phyloP scores from a whole-genome alignment of 1,140 invertebrate genomes.

The Bradysia coprophila region DNA sequence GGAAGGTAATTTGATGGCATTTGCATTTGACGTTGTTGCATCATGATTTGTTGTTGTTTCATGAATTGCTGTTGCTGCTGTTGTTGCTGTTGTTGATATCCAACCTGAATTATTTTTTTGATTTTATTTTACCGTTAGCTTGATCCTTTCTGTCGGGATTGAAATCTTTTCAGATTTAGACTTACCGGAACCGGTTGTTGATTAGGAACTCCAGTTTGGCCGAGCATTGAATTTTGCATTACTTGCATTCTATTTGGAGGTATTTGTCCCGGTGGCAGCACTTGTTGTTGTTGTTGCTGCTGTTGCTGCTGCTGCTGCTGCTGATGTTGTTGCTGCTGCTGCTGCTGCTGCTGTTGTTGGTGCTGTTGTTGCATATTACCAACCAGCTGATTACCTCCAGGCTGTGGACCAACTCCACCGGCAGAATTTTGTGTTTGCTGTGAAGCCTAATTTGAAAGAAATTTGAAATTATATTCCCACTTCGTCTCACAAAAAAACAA shows the following conservation, averaged over 20 bases:
- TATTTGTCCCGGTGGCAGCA: conserved; percentile 18
- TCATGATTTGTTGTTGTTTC: conserved; percentile 36
- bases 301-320: conserved; percentile 30
- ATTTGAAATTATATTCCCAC: too few relatives aligned
- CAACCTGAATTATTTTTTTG: too few relatives aligned
- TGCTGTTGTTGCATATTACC: too few relatives aligned
- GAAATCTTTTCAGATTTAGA: too few relatives aligned
- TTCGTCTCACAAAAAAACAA: neutral
- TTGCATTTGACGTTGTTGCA: conserved; percentile 29
- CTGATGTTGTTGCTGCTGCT: too few relatives aligned
- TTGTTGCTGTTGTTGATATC: conserved; percentile 23
- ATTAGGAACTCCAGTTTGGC: conserved; percentile 11
- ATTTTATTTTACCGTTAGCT: too few relatives aligned
- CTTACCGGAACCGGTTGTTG: conserved; percentile 7
- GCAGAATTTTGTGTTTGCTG: conserved; percentile 18
- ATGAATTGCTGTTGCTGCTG: conserved; percentile 31
- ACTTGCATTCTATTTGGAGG: conserved; percentile 16
- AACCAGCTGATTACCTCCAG: conserved; percentile 13
- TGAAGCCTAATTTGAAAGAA: neutral
- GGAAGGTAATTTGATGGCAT: conserved; percentile 22
- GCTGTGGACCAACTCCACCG: conserved; percentile 9
- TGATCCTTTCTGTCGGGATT: too few relatives aligned
- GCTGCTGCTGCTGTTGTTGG: conserved; percentile 7
- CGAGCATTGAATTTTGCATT: conserved; percentile 20
- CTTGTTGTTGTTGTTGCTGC: conserved; percentile 30